These are phyloP conservation scores for Nemopilema nomurai DNA, from an alignment of 30 jellyfish, hydroid and myxozoan genomes.

Conservation along the genomic window DNA sequence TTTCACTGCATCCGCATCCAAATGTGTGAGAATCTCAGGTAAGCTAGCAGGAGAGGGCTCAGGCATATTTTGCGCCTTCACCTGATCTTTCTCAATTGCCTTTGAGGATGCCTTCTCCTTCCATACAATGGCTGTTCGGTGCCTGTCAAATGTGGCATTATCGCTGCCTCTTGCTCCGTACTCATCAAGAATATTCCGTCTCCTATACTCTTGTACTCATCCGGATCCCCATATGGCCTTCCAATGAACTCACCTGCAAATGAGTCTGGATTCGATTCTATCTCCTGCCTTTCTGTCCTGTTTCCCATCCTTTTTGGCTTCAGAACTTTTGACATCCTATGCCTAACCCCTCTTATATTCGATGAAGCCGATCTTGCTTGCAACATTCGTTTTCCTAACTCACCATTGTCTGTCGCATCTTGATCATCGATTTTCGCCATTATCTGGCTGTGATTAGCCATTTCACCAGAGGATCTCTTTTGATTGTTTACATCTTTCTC, in stretches of 20 bases:
- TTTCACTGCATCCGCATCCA: constrained; percentile 18
- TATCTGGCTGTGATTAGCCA: not conserved
- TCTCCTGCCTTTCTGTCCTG: constrained; percentile 47
- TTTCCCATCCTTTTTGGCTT: constrained; percentile 1
- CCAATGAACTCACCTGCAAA: constrained; percentile 74
- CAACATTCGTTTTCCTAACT: not conserved
- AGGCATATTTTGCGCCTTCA: not conserved
- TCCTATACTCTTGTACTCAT: constrained; percentile 87
- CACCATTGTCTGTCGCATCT: constrained; percentile 4
- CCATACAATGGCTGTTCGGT: not conserved
- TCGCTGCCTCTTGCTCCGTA: constrained; percentile 52
- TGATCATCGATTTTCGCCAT: constrained; percentile 9
- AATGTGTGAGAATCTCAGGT: constrained; percentile 41
- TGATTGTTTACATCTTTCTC: not conserved
- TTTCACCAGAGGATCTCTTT: not conserved
- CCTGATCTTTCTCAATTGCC: not conserved
- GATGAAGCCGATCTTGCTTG: not conserved
- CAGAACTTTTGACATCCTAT: not conserved
- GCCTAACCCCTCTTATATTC: not conserved
- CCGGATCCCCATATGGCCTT: constrained; percentile 93
- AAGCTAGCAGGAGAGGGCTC: constrained; percentile 38
- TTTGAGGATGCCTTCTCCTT: not conserved
- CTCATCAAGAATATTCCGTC: constrained; percentile 86
- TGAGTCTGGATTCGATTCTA: constrained; percentile 65
- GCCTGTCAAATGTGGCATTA: constrained; percentile 28